Evolutionary conservation across 2,888 invertebrate genomes (phyloP).

Genomic region (Celastrina argiolus): DNA sequence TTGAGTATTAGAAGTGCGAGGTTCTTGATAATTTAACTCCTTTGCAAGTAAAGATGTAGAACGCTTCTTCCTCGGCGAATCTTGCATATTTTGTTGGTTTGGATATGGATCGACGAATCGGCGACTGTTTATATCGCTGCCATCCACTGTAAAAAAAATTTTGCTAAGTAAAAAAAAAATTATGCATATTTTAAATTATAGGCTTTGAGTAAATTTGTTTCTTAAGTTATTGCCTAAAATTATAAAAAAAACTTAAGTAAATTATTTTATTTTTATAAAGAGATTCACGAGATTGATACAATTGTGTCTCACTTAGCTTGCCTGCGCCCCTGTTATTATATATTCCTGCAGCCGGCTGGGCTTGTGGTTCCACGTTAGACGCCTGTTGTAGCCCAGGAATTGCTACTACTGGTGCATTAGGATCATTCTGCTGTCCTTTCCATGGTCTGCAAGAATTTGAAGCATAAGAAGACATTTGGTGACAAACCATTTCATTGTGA

Average conservation of each 20-base stretch:
- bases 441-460: conserved; percentile 51
- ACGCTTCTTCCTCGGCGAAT: conserved; percentile 65
- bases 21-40: conserved; percentile 46
- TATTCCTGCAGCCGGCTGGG: conserved; percentile 62
- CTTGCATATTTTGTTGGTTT: conserved; percentile 62
- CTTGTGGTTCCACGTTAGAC: conserved; percentile 56
- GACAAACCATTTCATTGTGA: neutral
- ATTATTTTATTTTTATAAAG: neutral
- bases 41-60: conserved; percentile 55
- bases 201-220: too few relatives aligned
- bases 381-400: conserved; percentile 64
- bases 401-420: conserved; percentile 65
- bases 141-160: conserved; percentile 71
- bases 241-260: neutral
- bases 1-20: conserved; percentile 43
- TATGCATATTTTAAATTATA: neutral
- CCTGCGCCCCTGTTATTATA: conserved; percentile 71
- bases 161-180: neutral
- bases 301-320: conserved; percentile 51
- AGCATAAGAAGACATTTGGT: neutral
- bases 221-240: neutral
- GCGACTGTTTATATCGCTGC: conserved; percentile 64
- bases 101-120: conserved; percentile 71
- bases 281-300: neutral
- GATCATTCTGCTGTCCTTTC: conserved; percentile 72